These are phyloP conservation scores for Solen grandis DNA, from an alignment of 1,140 invertebrate genomes.

Conservation along the genomic window DNA sequence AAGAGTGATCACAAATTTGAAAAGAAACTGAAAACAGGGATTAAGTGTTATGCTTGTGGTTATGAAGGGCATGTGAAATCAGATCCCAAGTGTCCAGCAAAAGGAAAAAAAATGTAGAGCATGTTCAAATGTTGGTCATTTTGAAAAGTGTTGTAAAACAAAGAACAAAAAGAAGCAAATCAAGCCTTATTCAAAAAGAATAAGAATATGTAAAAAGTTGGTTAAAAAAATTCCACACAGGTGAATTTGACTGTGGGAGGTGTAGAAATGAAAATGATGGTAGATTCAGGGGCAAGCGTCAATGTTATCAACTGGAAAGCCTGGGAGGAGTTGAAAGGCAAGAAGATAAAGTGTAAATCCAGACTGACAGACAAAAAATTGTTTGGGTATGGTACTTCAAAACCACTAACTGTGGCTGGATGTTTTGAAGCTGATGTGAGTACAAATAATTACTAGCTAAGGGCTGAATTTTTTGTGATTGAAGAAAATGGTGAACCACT, in stretches of 20 bases:
- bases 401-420: constrained; percentile 38
- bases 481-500: constrained; percentile 7
- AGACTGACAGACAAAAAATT: constrained; percentile 12
- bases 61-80: no score
- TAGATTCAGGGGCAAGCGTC: constrained; percentile 34
- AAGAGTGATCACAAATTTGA: constrained; percentile 19
- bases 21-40: not conserved
- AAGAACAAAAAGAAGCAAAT: not conserved
- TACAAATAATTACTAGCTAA: not conserved
- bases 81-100: no score
- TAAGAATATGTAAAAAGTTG: not conserved
- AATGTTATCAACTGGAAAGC: constrained; percentile 23
- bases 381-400: constrained; percentile 34
- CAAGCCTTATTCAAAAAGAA: not conserved
- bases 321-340: constrained; percentile 11
- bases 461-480: constrained; percentile 20
- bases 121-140: constrained; percentile 50
- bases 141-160: constrained; percentile 38
- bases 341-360: constrained; percentile 17
- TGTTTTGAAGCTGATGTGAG: constrained; percentile 18
- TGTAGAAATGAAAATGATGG: not conserved
- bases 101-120: constrained; percentile 34
- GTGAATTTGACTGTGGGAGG: constrained; percentile 1
- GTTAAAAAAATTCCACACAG: not conserved
- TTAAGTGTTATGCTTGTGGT: not conserved